Conservation (phyloP, 1,140 invertebrate genomes). For the Gryllus bimaculatus region DNA sequence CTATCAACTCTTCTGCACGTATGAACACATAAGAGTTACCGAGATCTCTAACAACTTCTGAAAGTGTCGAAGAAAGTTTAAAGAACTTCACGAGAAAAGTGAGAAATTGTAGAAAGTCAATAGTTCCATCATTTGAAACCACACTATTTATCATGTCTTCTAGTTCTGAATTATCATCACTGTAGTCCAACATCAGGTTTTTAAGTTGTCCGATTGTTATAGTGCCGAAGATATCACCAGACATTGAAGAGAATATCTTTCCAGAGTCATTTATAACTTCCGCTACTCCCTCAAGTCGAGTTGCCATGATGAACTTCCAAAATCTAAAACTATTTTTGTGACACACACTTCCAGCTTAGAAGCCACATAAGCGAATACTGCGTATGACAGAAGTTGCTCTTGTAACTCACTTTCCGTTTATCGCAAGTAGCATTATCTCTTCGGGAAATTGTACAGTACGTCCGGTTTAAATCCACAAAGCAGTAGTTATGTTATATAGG, state of each 20-base stretch:
- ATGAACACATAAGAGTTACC: neutral
- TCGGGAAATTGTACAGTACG: too few relatives aligned
- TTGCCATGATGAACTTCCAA: neutral
- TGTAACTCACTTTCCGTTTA: too few relatives aligned
- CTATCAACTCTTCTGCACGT: neutral
- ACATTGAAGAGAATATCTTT: neutral
- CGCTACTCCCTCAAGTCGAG: neutral
- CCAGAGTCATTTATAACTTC: neutral
- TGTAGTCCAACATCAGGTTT: neutral
- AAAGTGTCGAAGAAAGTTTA: neutral
- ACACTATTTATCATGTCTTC: neutral
- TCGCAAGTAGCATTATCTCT: too few relatives aligned
- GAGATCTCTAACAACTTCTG: neutral
- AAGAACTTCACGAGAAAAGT: neutral
- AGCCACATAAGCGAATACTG: too few relatives aligned
- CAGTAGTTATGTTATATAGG: too few relatives aligned
- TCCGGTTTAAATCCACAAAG: too few relatives aligned
- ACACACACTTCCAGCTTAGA: too few relatives aligned
- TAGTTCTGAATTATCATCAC: neutral
- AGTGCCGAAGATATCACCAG: neutral
- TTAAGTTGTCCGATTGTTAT: neutral
- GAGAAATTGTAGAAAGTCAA: neutral
- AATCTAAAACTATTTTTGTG: too few relatives aligned
- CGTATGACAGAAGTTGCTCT: too few relatives aligned
- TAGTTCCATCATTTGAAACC: neutral